Evolutionary conservation across 1,140 invertebrate species (phyloP).

Genomic region (Pissodes strobi): DNA sequence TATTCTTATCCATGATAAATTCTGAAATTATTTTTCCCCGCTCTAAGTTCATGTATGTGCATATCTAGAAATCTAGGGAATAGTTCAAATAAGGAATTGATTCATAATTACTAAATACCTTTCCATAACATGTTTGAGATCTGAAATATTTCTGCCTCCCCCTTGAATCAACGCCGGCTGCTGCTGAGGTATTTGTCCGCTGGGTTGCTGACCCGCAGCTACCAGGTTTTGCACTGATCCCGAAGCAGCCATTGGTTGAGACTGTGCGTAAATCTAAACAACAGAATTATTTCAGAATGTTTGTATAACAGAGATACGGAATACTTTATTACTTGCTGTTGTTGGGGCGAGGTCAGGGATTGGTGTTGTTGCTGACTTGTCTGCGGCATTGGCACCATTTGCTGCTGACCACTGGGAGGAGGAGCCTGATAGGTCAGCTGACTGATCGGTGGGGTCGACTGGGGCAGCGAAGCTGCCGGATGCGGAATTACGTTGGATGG

Average conservation of each 20-base stretch:
- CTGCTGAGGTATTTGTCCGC: neutral
- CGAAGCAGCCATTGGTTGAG: conserved; percentile 34
- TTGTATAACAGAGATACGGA: neutral
- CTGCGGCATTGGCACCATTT: neutral
- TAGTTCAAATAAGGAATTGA: too few relatives aligned
- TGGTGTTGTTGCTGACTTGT: neutral
- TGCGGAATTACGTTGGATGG: conserved; percentile 1
- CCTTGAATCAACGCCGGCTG: neutral
- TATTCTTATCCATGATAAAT: too few relatives aligned
- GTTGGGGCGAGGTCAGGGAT: conserved; percentile 13
- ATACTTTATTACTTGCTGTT: conserved; percentile 6
- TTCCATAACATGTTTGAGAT: conserved; percentile 40
- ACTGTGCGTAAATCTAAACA: conserved; percentile 19
- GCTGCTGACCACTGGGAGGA: conserved; percentile 3
- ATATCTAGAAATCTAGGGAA: too few relatives aligned
- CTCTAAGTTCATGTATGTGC: too few relatives aligned
- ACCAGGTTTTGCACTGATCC: conserved; percentile 43
- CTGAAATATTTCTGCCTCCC: conserved; percentile 27
- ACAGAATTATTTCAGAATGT: too few relatives aligned
- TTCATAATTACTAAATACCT: too few relatives aligned
- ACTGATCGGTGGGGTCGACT: neutral
- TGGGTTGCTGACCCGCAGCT: conserved; percentile 19
- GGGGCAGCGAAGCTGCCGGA: neutral
- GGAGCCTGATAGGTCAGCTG: conserved; percentile 24
- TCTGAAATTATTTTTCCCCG: too few relatives aligned